Evolutionary conservation across 2,113 vertebrate genomes (phyloP).

Genomic region (Corvus hawaiiensis): DNA sequence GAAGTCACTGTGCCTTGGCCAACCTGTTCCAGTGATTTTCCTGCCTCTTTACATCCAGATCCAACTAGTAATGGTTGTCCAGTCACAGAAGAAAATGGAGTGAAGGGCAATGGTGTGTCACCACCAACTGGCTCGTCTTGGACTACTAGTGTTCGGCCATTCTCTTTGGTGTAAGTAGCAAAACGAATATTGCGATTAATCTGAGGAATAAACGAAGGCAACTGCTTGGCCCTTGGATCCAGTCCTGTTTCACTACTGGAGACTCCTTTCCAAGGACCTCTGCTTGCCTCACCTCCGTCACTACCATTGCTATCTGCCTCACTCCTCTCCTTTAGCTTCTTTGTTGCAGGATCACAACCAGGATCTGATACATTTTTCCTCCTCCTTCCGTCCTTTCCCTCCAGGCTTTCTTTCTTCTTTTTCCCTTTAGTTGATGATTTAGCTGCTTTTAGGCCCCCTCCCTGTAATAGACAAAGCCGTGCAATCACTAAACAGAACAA

Average conservation of each 20-base stretch:
- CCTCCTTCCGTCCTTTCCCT: constrained; percentile 87
- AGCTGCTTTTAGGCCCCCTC: constrained; percentile 66
- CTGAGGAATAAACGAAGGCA: constrained; percentile 76
- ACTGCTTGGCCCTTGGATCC: constrained; percentile 75
- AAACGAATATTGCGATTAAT: constrained; percentile 83
- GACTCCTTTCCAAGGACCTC: constrained; percentile 77
- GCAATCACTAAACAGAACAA: background rate
- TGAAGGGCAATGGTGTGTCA: constrained; percentile 70
- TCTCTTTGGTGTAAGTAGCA: constrained; percentile 91
- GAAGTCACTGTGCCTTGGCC: constrained; percentile 69
- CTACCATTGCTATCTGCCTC: constrained; percentile 80
- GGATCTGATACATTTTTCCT: constrained; percentile 87
- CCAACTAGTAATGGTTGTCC: constrained; percentile 82
- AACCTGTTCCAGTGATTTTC: constrained; percentile 78
- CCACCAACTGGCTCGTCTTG: constrained; percentile 81
- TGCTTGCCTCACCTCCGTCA: constrained; percentile 76
- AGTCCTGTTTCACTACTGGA: constrained; percentile 68
- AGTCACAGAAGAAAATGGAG: constrained; percentile 83
- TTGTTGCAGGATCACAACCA: constrained; percentile 88
- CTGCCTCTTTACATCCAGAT: constrained; percentile 73
- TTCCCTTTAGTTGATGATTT: constrained; percentile 80
- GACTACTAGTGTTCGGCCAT: constrained; percentile 83
- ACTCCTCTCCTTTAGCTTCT: constrained; percentile 87
- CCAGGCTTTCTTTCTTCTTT: constrained; percentile 83
- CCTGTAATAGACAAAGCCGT: constrained; percentile 62